These are phyloP conservation scores for Meleagris gallopavo DNA, from an alignment of 2,113 vertebrate species.

Conservation along the genomic window DNA sequence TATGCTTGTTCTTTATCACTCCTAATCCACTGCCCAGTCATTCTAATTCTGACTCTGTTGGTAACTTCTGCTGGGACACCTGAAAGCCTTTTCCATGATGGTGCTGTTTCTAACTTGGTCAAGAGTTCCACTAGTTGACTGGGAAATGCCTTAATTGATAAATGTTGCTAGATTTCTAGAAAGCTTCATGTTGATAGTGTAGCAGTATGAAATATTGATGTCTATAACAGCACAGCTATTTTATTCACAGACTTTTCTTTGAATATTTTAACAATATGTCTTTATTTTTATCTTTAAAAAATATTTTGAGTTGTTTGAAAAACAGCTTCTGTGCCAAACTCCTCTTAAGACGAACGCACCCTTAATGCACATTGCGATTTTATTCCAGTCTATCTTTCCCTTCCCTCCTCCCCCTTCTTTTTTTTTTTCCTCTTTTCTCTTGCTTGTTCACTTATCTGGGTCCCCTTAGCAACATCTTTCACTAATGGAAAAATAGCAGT, in stretches of 20 bases:
- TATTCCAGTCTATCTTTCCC: not conserved
- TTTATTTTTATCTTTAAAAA: not conserved
- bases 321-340: not conserved
- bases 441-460: not conserved
- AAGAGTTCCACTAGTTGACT: not conserved
- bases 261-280: not conserved
- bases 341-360: not conserved
- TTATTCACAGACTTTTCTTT: not conserved
- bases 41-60: not conserved
- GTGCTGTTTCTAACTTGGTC: not conserved
- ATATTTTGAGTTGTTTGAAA: not conserved
- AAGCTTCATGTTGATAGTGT: not conserved
- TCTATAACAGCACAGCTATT: not conserved
- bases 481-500: not conserved
- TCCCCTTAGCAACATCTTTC: conserved; percentile 18
- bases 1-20: not conserved
- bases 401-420: no score
- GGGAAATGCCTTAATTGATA: not conserved
- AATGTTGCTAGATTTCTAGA: not conserved
- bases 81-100: not conserved
- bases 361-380: not conserved
- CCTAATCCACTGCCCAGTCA: not conserved
- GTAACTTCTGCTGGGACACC: not conserved
- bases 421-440: not conserved
- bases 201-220: not conserved